These are phyloP conservation scores for Pollenia amentaria DNA, from an alignment of 2,888 invertebrate genomes.

Conservation along the genomic window DNA sequence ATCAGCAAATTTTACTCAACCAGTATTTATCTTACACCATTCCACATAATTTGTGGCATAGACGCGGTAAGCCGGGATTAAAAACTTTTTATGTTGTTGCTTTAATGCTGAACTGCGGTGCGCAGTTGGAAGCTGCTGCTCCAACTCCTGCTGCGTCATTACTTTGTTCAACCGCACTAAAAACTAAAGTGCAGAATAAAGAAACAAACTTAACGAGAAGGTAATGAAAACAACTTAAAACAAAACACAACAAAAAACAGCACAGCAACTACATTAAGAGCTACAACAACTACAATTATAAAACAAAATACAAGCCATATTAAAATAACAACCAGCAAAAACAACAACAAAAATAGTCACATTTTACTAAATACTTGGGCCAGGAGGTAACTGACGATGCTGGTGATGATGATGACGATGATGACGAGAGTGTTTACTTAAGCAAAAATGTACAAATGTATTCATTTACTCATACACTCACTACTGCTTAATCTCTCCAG, in stretches of 20 bases:
- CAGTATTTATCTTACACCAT: constrained; percentile 56
- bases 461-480: constrained; percentile 1
- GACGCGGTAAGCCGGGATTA: constrained; percentile 72
- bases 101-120: constrained; percentile 37
- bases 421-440: constrained; percentile 54
- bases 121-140: background rate
- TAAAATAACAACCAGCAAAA: constrained; percentile 43
- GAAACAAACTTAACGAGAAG: constrained; percentile 67
- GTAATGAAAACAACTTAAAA: constrained; percentile 66
- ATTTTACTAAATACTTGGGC: constrained; percentile 42
- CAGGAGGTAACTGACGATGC: background rate
- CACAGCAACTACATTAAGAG: constrained; percentile 30
- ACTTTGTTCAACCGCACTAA: constrained; percentile 63
- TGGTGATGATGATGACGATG: background rate
- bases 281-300: constrained; percentile 11
- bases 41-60: constrained; percentile 63
- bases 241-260: constrained; percentile 16
- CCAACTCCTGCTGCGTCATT: constrained; percentile 55
- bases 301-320: constrained; percentile 23
- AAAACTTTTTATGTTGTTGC: constrained; percentile 65
- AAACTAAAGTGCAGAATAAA: constrained; percentile 67
- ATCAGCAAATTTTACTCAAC: constrained; percentile 57
- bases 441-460: constrained; percentile 55
- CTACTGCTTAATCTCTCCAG: constrained; percentile 47
- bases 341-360: constrained; percentile 44